Evolutionary conservation across 2,797 vertebrate genomes (phyloP).

Genomic region (Selene dorsalis): DNA sequence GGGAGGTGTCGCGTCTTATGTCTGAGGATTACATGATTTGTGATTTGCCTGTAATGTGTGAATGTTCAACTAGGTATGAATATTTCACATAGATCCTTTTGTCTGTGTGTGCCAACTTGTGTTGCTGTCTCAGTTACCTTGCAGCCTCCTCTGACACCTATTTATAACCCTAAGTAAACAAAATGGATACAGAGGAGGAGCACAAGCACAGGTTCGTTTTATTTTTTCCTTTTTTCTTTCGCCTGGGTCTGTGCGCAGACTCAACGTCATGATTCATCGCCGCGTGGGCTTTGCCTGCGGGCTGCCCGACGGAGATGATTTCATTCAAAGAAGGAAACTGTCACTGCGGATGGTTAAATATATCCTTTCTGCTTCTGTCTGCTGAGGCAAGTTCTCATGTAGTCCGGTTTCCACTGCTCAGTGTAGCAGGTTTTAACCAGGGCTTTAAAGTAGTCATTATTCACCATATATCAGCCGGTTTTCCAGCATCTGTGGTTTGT

Average conservation of each 20-base stretch:
- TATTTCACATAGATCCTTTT: constrained; percentile 48
- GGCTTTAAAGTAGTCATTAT: constrained; percentile 55
- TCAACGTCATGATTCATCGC: constrained; percentile 41
- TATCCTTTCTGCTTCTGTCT: constrained; percentile 61
- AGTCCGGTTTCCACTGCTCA: constrained; percentile 54
- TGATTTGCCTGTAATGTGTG: not conserved
- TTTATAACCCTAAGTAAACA: constrained; percentile 75
- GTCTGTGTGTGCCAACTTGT: constrained; percentile 41
- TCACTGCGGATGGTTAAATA: constrained; percentile 70
- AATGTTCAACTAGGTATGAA: not conserved
- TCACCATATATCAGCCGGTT: constrained; percentile 48
- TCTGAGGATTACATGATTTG: constrained; percentile 7
- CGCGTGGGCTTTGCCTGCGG: constrained; percentile 43
- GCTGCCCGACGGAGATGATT: constrained; percentile 57
- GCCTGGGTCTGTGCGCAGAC: constrained; percentile 18
- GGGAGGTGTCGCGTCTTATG: constrained; percentile 7
- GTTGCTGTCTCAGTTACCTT: constrained; percentile 60
- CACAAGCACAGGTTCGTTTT: constrained; percentile 34
- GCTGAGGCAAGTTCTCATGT: constrained; percentile 21
- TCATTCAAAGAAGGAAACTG: constrained; percentile 67
- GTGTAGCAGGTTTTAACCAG: constrained; percentile 32
- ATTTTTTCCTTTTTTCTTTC: not conserved
- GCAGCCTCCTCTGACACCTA: constrained; percentile 54
- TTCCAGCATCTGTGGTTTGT: constrained; percentile 56
- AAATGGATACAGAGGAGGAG: constrained; percentile 60